These are phyloP conservation scores for Rhamphomyia laevipes DNA, from an alignment of 2,888 invertebrate species.

Conservation along the genomic window DNA sequence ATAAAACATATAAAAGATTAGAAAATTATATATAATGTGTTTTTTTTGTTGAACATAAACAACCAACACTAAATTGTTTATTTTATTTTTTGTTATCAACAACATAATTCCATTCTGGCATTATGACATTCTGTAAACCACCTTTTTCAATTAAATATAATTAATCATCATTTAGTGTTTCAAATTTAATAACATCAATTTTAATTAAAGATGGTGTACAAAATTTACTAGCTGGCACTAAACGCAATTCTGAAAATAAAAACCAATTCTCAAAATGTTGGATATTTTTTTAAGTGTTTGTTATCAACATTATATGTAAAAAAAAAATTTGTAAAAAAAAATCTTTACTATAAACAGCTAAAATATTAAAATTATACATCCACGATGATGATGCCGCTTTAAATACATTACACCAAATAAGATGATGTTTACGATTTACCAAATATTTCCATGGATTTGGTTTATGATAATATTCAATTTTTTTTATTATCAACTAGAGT, in stretches of 20 bases:
- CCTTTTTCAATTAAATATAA: constrained; percentile 68
- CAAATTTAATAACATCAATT: constrained; percentile 71
- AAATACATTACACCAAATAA: constrained; percentile 74
- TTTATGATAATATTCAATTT: constrained; percentile 40
- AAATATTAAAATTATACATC: constrained; percentile 83
- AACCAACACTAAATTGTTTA: no score
- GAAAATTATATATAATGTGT: no score
- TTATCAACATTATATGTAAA: constrained; percentile 14
- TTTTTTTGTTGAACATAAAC: no score
- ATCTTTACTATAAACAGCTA: constrained; percentile 69
- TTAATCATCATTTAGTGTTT: constrained; percentile 73
- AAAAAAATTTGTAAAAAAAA: constrained; percentile 35
- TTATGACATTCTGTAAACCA: constrained; percentile 59
- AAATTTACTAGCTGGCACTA: constrained; percentile 73
- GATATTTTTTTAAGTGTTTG: constrained; percentile 46
- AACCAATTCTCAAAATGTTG: constrained; percentile 72
- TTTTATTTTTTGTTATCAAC: no score
- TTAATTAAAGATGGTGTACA: constrained; percentile 78
- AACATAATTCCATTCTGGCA: constrained; percentile 78
- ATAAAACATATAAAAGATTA: no score
- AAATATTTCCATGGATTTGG: constrained; percentile 80
- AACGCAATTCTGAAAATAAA: constrained; percentile 73
- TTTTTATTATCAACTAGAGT: constrained; percentile 33
- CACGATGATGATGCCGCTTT: constrained; percentile 82
- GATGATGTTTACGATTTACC: constrained; percentile 64